These are phyloP conservation scores for Rhynchophorus ferrugineus DNA, from an alignment of 1,140 invertebrate species.

Conservation along the genomic window DNA sequence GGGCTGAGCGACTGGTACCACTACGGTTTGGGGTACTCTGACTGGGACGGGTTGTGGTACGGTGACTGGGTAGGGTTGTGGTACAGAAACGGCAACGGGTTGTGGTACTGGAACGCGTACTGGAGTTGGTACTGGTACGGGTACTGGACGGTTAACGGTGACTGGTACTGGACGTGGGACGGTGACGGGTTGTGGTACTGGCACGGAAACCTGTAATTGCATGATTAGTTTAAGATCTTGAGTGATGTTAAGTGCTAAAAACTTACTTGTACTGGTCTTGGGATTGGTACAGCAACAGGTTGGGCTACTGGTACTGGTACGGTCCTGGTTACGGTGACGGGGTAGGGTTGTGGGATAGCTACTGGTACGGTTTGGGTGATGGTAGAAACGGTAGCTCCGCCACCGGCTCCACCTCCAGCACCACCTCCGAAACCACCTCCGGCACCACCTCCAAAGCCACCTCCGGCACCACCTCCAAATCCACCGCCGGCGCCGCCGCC, in stretches of 20 bases:
- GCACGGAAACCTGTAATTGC: conserved; percentile 29
- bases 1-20: conserved; percentile 35
- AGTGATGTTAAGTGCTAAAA: too few relatives aligned
- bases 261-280: conserved; percentile 36
- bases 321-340: conserved; percentile 44
- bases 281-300: conserved; percentile 38
- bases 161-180: conserved; percentile 30
- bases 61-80: conserved; percentile 32
- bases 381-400: conserved; percentile 26
- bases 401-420: conserved; percentile 23
- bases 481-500: conserved; percentile 38
- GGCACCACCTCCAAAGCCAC: conserved; percentile 13
- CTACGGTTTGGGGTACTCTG: conserved; percentile 35
- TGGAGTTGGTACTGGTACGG: conserved; percentile 27
- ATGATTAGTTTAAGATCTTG: background rate
- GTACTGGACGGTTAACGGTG: conserved; percentile 29
- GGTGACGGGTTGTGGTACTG: conserved; percentile 34
- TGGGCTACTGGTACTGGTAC: conserved; percentile 39
- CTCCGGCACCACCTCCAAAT: conserved; percentile 21
- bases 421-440: conserved; percentile 23
- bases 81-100: conserved; percentile 29
- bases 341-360: conserved; percentile 35
- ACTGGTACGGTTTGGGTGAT: conserved; percentile 30
- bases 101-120: conserved; percentile 33
- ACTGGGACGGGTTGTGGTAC: conserved; percentile 33